Evolutionary conservation across 2,113 vertebrate species (phyloP).

Genomic region (Sturnira hondurensis): DNA sequence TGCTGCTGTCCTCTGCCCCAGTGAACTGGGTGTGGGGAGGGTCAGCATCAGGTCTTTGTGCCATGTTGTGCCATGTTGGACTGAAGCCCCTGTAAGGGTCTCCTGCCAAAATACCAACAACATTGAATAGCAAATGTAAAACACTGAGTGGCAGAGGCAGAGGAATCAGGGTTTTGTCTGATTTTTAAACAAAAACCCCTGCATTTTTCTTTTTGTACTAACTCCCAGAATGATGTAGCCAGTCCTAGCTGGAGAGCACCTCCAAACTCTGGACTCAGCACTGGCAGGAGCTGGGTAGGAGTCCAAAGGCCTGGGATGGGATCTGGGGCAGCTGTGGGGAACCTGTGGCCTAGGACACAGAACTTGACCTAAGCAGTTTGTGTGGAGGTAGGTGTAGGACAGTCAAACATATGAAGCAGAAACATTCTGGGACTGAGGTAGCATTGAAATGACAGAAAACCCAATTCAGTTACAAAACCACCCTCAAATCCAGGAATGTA

Average conservation of each 20-base stretch:
- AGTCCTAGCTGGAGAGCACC: background rate
- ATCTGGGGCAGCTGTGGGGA: background rate
- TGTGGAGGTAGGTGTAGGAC: background rate
- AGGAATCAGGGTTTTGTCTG: background rate
- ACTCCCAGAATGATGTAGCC: background rate
- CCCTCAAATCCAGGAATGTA: background rate
- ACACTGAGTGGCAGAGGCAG: background rate
- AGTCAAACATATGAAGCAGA: background rate
- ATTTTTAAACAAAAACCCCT: background rate
- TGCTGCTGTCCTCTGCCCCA: no score
- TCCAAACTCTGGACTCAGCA: background rate
- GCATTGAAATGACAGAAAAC: background rate
- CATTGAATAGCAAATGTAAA: background rate
- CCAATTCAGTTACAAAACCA: background rate
- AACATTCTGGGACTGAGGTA: background rate
- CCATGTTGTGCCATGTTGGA: rapidly evolving
- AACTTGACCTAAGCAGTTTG: background rate
- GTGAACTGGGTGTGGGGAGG: background rate
- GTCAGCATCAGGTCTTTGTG: background rate
- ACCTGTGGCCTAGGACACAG: no score
- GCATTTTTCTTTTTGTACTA: background rate
- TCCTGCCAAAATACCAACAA: background rate
- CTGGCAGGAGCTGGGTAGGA: background rate
- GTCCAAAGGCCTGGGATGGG: background rate
- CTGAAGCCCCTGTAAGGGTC: no score